These are phyloP conservation scores for Boloria euphrosyne DNA, from an alignment of 2,888 invertebrate species.

Conservation along the genomic window DNA sequence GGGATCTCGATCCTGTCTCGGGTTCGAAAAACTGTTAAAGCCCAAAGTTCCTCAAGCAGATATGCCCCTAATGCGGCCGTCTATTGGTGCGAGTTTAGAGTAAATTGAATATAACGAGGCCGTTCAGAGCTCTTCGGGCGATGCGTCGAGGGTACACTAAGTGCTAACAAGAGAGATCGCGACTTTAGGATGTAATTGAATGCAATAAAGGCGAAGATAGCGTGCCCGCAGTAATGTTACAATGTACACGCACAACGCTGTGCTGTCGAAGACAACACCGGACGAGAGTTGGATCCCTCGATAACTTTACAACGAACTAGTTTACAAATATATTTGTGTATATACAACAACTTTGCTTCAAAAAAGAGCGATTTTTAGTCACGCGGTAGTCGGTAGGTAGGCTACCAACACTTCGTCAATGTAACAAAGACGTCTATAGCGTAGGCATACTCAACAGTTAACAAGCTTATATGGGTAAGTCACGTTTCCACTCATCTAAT, in stretches of 20 bases:
- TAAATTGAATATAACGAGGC: slow-evolving; percentile 62
- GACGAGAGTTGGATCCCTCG: slow-evolving; percentile 73
- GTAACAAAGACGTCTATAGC: slow-evolving; percentile 46
- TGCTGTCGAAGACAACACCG: slow-evolving; percentile 78
- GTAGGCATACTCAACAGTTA: slow-evolving; percentile 49
- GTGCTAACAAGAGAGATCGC: slow-evolving; percentile 55
- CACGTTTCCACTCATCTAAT: slow-evolving; percentile 47
- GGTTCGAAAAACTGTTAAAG: slow-evolving; percentile 61
- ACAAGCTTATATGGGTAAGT: slow-evolving; percentile 51
- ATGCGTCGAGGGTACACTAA: slow-evolving; percentile 74
- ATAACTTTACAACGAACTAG: slow-evolving; percentile 52
- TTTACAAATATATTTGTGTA: slow-evolving; percentile 35
- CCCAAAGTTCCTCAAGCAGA: slow-evolving; percentile 47
- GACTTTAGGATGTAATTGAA: slow-evolving; percentile 55
- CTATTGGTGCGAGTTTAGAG: slow-evolving; percentile 59
- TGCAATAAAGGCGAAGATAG: slow-evolving; percentile 57
- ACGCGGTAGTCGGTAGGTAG: slow-evolving; percentile 40
- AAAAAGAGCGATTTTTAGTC: slow-evolving; percentile 39
- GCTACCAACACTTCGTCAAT: slow-evolving; percentile 46
- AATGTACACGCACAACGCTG: slow-evolving; percentile 62
- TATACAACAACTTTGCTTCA: slow-evolving; percentile 29
- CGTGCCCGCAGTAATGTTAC: slow-evolving; percentile 41
- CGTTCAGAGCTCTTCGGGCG: slow-evolving; percentile 69
- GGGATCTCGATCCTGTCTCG: slow-evolving; percentile 67
- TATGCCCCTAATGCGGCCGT: slow-evolving; percentile 47